phyloP scores from a whole-genome alignment of 2,797 vertebrate species.

The Tympanoctomys barrerae region DNA sequence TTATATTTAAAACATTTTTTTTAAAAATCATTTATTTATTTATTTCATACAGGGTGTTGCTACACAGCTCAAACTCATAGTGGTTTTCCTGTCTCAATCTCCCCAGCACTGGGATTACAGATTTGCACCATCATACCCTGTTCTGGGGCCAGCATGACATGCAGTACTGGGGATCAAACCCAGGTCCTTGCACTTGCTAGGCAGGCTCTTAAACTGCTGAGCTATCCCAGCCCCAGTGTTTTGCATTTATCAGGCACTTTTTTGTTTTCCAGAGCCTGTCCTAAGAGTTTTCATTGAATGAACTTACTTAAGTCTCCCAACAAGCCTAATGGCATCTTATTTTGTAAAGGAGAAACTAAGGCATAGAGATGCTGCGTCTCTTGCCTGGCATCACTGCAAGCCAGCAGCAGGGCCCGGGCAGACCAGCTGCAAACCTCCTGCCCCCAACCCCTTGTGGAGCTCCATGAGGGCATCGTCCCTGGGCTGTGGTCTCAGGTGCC shows the following conservation, averaged over 20 bases:
- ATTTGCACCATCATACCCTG: no score
- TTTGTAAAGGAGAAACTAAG: neutral
- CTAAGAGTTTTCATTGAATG: neutral
- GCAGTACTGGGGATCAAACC: no score
- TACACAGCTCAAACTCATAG: no score
- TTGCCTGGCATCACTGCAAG: neutral
- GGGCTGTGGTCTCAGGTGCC: neutral
- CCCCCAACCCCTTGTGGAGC: neutral
- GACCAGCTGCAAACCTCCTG: neutral
- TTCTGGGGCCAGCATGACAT: no score
- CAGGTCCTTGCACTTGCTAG: no score
- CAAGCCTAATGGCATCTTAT: neutral
- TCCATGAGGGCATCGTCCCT: accelerated
- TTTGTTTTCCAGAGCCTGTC: neutral
- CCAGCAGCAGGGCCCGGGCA: neutral
- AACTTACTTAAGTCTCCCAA: neutral
- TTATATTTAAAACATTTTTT: neutral
- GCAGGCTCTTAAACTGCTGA: no score
- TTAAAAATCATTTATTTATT: no score
- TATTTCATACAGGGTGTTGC: no score
- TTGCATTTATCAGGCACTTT: neutral
- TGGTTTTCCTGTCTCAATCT: no score
- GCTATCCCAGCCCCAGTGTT: neutral
- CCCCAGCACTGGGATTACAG: no score
- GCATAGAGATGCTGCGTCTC: neutral